Evolutionary conservation across 2,797 vertebrate species (phyloP), one percentile per base, ranked within the genome.

Genomic region (Ambastaia sidthimunki): DNA sequence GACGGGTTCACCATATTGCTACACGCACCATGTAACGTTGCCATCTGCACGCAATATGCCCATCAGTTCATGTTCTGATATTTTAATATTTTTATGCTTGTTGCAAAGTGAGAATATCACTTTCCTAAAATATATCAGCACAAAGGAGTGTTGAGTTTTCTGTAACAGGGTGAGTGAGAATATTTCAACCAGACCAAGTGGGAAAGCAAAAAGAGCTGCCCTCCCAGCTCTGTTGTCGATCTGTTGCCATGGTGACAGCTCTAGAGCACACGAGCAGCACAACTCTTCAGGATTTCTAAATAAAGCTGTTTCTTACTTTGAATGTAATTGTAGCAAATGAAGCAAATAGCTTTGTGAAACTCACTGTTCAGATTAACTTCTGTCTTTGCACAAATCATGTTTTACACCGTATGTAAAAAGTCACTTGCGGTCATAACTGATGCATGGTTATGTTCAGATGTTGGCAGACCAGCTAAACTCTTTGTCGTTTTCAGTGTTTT

Each of bases 201-300:
- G 90, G 90, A 92, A 91, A 90, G 68, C 85, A 85, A 73, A 85
- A 78, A 81, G 80, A 83, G 82, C 86, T 67, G 81, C 86, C 91
- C 88, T 89, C 79, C 80, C 80, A 79, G 68, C 77, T 92, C 91
- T 94, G 93, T 95, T 95, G 93, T 93, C 91, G 93, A 91, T 89
- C 88, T 92, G 93, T 94, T 93, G 92, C 92, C 92, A 94, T 93
- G 92, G 91, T 89, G 82, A 95, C 91, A 84, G 90, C 91, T 91
- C 68, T 37, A 87, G 90, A 91, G 91, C 89, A 90, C 88, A 87
- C 89, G 88, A 89, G 90, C 91, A 89, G 88, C 88, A 89, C 91
- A 92, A 92, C 91, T 92, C 90, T 80, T 88, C 89, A 86, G 90
- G 85, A 92, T 89, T 93, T 94, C 93, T 94, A 93, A 94, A 93